These are phyloP conservation scores for Mus pahari DNA, from an alignment of 2,113 vertebrate genomes.

Conservation along the genomic window DNA sequence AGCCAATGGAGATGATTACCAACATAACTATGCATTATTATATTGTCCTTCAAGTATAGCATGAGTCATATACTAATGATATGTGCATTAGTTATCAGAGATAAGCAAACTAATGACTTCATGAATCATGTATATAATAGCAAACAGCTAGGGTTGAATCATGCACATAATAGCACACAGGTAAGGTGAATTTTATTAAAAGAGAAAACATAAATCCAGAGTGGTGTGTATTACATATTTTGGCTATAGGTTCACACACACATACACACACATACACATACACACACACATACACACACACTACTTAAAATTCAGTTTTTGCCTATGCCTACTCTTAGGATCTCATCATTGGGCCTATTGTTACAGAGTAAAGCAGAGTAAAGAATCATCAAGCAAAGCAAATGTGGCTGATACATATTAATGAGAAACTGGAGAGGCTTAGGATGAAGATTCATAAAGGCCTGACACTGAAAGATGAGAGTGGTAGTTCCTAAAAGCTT, in stretches of 20 bases:
- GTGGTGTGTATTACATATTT: background rate
- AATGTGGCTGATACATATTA: background rate
- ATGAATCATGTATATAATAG: background rate
- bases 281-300: background rate
- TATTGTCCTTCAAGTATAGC: background rate
- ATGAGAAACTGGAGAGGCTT: background rate
- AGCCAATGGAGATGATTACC: background rate
- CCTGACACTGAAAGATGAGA: constrained; percentile 29
- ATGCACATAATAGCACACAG: background rate
- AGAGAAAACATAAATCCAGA: constrained; percentile 20
- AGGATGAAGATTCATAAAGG: background rate
- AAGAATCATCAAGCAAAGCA: background rate
- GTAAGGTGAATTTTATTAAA: constrained; percentile 39
- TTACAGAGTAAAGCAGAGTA: background rate
- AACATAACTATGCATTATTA: background rate
- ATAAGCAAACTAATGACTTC: constrained; percentile 5
- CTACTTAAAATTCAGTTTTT: constrained; percentile 25
- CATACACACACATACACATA: background rate
- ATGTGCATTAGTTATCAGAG: background rate
- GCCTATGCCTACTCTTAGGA: background rate
- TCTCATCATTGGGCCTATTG: background rate
- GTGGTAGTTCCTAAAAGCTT: background rate
- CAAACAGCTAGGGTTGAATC: background rate
- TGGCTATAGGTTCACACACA: background rate
- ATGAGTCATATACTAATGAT: background rate